These are phyloP conservation scores for Amitus sp. DNA, from an alignment of 2,888 invertebrate species.

Conservation along the genomic window DNA sequence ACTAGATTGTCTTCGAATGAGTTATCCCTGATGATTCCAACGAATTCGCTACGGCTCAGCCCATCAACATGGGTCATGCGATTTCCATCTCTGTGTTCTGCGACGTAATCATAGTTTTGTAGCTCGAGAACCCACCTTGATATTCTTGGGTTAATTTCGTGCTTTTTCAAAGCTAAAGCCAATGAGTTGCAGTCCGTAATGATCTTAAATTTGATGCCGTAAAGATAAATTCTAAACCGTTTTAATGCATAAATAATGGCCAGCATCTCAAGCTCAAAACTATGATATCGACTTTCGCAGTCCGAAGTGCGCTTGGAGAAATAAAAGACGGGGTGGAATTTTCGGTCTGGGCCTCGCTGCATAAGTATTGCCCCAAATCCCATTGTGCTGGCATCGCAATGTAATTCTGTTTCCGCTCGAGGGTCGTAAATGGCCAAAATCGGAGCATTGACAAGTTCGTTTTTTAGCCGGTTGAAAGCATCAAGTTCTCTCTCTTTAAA, in stretches of 20 bases:
- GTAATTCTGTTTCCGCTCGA: conserved; percentile 17
- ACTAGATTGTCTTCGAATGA: conserved; percentile 4
- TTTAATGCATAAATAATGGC: conserved; percentile 20
- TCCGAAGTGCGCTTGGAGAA: background rate
- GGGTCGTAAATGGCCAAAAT: conserved; percentile 32
- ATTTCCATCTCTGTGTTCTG: conserved; percentile 15
- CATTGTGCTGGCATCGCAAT: conserved; percentile 22
- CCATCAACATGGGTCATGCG: conserved; percentile 21
- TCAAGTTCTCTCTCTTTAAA: conserved; percentile 18
- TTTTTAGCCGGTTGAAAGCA: conserved; percentile 23
- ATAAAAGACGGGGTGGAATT: conserved; percentile 8
- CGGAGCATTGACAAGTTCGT: conserved; percentile 14
- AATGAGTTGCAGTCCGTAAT: conserved; percentile 40
- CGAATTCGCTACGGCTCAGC: conserved; percentile 14
- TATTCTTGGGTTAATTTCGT: conserved; percentile 14
- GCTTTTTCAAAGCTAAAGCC: conserved; percentile 21
- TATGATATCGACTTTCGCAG: conserved; percentile 2
- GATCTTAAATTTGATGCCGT: conserved; percentile 35
- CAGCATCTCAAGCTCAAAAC: conserved; percentile 3
- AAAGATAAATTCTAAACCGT: conserved; percentile 30
- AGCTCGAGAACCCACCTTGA: conserved; percentile 21
- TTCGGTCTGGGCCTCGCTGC: background rate
- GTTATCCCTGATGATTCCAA: conserved; percentile 5
- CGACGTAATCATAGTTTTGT: conserved; percentile 16
- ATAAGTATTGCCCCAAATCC: conserved; percentile 11